Evolutionary conservation across 2,888 invertebrate genomes (phyloP).

Genomic region (Anarsia innoxiella): DNA sequence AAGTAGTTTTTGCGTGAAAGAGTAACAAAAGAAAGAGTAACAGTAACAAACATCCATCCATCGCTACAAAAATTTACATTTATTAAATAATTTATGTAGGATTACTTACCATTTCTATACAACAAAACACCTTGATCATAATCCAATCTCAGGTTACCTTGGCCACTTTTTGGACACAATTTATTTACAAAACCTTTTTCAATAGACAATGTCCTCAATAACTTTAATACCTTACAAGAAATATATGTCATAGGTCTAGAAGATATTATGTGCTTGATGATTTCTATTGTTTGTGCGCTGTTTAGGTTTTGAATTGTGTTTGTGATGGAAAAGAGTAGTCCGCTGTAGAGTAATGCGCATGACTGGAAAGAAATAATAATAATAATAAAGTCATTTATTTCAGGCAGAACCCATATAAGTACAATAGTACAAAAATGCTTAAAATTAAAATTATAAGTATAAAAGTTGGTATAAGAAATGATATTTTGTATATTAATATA

Average conservation of each 20-base stretch:
- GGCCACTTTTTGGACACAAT: slow-evolving; percentile 33
- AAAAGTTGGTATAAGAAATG: too few relatives aligned
- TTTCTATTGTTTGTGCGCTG: slow-evolving; percentile 18
- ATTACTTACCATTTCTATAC: slow-evolving; percentile 54
- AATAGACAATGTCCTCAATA: slow-evolving; percentile 25
- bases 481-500: slow-evolving; percentile 1
- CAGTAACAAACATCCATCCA: too few relatives aligned
- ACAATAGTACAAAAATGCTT: too few relatives aligned
- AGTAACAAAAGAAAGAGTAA: too few relatives aligned
- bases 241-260: slow-evolving; percentile 46
- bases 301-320: slow-evolving; percentile 20
- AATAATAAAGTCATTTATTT: too few relatives aligned
- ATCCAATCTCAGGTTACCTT: slow-evolving; percentile 49
- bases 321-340: slow-evolving; percentile 37
- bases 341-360: slow-evolving; percentile 47
- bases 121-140: slow-evolving; percentile 60
- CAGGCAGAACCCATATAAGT: too few relatives aligned
- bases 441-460: too few relatives aligned
- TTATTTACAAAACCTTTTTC: slow-evolving; percentile 23
- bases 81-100: too few relatives aligned
- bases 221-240: slow-evolving; percentile 26
- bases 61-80: too few relatives aligned
- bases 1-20: too few relatives aligned
- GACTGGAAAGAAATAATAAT: slow-evolving; percentile 37
- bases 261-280: slow-evolving; percentile 33